Base-by-base conservation (phyloP, 2,888 invertebrate genomes). In the Himalopsyche anomala region DNA sequence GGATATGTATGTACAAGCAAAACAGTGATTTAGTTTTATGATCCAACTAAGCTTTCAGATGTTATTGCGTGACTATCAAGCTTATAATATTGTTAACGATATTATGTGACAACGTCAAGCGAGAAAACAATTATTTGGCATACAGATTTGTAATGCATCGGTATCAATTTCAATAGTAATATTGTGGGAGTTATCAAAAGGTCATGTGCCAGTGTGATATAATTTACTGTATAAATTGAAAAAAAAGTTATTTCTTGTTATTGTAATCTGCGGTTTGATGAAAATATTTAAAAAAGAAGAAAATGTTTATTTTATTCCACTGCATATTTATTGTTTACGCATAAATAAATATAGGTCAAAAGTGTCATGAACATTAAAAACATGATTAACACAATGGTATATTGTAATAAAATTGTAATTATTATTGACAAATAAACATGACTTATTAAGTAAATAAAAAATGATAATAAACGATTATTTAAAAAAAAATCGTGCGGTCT, bases 121-220 rank as follows among this genome's bases (percentile, higher is more conserved):
- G 51, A 69, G 69, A 83, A 74, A 87, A 87, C 85, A 84, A 86
- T 87, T 84, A 87, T 86, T 86, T 84, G 87, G 84, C 86, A 86
- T 87, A 85, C 82, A 54, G 74, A 74, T 51, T 45, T 28, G 45
- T 69, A 83, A 17, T n/a, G 84, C 80, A 36, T 74, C 62, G 38
- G 80, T 86, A 82, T 86, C 86, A 56, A 82, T 86, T 86, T 86
- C 86, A 86, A 86, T 86, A 74, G 38, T 5, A 74, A 36, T 84
- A 84, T 85, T 84, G 87, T 87, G 86, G 87, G 87, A 80, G 87
- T 85, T 86, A 87, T 84, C 85, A 80, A 36, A 79, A 83, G 85
- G 83, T 82, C 84, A 81, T 82, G 83, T 82, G 74, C 12, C 36
- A 74, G 36, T 74, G 12, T 74, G 74, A 74, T 74, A 74, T 74